Evolutionary conservation across 2,113 vertebrate genomes (phyloP).

Genomic region (Lates calcarifer): DNA sequence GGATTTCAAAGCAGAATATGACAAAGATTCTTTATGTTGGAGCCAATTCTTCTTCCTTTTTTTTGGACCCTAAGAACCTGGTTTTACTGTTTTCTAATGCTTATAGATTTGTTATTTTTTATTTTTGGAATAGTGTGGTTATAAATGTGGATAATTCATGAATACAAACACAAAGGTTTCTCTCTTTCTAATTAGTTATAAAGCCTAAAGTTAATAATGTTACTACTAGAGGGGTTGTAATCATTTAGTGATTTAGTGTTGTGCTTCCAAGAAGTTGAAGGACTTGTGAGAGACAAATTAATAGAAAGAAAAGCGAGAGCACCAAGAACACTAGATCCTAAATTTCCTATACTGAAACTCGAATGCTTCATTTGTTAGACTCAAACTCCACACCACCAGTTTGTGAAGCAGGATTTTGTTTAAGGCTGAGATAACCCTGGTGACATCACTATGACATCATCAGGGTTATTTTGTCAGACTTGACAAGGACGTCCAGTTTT

Average conservation of each 20-base stretch:
- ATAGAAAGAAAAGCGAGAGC: no score
- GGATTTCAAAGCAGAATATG: not conserved
- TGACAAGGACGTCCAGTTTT: not conserved
- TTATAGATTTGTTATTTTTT: not conserved
- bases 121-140: not conserved
- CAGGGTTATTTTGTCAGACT: not conserved
- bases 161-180: no score
- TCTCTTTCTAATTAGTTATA: no score
- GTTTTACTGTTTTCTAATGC: not conserved
- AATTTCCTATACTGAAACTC: not conserved
- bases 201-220: no score
- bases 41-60: not conserved
- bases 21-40: no score
- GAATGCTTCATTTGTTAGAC: not conserved
- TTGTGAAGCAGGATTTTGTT: not conserved
- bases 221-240: no score
- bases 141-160: no score
- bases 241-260: no score
- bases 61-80: not conserved
- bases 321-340: not conserved
- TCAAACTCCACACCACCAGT: not conserved
- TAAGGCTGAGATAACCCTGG: not conserved
- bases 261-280: not conserved
- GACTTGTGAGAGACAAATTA: not conserved
- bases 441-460: slow-evolving; percentile 26